phyloP scores from a whole-genome alignment of 2,113 vertebrate genomes.

The Oncorhynchus nerka region DNA sequence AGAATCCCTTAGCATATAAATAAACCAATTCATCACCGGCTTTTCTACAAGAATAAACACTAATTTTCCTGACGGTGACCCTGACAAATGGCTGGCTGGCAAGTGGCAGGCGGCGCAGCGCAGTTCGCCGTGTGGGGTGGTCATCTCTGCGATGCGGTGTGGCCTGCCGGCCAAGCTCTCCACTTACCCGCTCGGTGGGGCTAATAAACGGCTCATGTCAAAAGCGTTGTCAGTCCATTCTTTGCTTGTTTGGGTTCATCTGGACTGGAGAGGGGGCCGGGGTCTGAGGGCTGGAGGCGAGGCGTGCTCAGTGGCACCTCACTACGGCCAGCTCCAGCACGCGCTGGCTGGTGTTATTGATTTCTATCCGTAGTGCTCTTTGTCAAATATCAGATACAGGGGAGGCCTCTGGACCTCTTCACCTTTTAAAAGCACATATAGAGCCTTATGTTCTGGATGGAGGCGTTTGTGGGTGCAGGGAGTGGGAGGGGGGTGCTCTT shows the following conservation, averaged over 20 bases:
- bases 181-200: slow-evolving; percentile 73
- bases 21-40: slow-evolving; percentile 97
- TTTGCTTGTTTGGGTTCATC: slow-evolving; percentile 96
- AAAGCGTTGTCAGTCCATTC: slow-evolving; percentile 91
- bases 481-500: slow-evolving; percentile 35
- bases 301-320: slow-evolving; percentile 11
- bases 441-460: slow-evolving; percentile 76
- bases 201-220: slow-evolving; percentile 96
- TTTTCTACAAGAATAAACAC: slow-evolving; percentile 92
- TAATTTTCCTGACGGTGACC: slow-evolving; percentile 88
- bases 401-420: slow-evolving; percentile 93
- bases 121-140: slow-evolving; percentile 61
- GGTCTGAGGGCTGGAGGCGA: neutral
- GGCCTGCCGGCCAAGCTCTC: slow-evolving; percentile 52
- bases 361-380: slow-evolving; percentile 95
- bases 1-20: slow-evolving; percentile 93
- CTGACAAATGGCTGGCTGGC: slow-evolving; percentile 85
- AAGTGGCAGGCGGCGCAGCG: slow-evolving; percentile 24
- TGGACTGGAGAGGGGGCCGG: slow-evolving; percentile 53
- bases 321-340: neutral
- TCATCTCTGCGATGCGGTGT: slow-evolving; percentile 62
- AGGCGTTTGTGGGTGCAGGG: slow-evolving; percentile 34
- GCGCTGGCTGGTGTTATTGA: slow-evolving; percentile 79
- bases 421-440: slow-evolving; percentile 96
- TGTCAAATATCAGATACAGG: slow-evolving; percentile 99